Conservation (phyloP, 2,797 vertebrate species). For the Nannoperca obscura region DNA sequence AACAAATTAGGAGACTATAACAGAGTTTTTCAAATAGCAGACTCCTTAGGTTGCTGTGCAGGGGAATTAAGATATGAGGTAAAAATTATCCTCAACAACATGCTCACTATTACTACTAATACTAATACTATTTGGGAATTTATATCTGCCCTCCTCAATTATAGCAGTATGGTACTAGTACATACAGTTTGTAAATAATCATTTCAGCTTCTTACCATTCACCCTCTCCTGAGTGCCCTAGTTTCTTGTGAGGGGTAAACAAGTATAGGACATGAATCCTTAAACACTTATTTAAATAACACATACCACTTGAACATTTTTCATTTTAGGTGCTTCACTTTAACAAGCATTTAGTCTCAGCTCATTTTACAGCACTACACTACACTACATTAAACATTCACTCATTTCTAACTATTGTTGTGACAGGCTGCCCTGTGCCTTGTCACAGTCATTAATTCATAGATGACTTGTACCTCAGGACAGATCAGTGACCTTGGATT, state of each 20-base stretch:
- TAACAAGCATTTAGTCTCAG: background rate
- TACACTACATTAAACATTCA: constrained; percentile 10
- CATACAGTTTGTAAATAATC: background rate
- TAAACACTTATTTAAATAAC: constrained; percentile 12
- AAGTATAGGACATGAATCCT: background rate
- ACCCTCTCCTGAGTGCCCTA: background rate
- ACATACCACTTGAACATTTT: background rate
- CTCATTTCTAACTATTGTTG: constrained; percentile 34
- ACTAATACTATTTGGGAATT: background rate
- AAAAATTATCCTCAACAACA: background rate
- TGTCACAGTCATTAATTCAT: constrained; percentile 55
- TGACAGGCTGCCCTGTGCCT: constrained; percentile 36
- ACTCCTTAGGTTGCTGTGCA: background rate
- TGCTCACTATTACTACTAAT: too few species aligned
- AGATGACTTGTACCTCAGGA: constrained; percentile 48
- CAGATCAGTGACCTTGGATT: constrained; percentile 49
- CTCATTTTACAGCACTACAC: constrained; percentile 33
- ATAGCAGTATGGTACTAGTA: background rate
- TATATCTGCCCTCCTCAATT: background rate
- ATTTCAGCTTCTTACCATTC: background rate
- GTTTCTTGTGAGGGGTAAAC: constrained; percentile 1
- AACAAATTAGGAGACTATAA: constrained; percentile 7
- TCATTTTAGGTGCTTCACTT: background rate
- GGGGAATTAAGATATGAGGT: background rate
- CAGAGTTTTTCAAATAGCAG: background rate